Evolutionary conservation across 2,113 vertebrate species (phyloP).

Genomic region (Thunnus thynnus): DNA sequence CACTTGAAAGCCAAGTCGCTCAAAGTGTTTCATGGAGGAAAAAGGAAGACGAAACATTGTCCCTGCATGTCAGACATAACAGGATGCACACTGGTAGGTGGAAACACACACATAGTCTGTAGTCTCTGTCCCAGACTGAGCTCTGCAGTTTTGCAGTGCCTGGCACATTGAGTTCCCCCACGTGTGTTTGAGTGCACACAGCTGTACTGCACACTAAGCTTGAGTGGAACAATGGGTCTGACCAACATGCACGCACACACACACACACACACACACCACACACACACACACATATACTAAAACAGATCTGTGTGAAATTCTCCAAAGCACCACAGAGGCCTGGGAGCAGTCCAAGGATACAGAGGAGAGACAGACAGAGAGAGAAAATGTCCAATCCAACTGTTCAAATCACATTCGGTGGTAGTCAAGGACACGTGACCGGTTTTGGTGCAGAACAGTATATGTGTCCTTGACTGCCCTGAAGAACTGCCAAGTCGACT

Average conservation of each 20-base stretch:
- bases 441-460: background rate
- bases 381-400: conserved; percentile 20
- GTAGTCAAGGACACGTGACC: conserved; percentile 44
- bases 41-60: conserved; percentile 53
- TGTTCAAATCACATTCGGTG: conserved; percentile 32
- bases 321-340: conserved; percentile 53
- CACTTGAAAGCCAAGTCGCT: conserved; percentile 63
- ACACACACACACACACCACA: conserved; percentile 17
- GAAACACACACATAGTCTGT: conserved; percentile 30
- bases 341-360: conserved; percentile 48
- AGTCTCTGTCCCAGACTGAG: conserved; percentile 48
- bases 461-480: background rate
- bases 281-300: conserved; percentile 7
- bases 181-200: conserved; percentile 29
- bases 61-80: conserved; percentile 57
- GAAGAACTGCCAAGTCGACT: background rate
- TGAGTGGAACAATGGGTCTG: conserved; percentile 55
- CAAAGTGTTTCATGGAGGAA: conserved; percentile 53
- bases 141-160: conserved; percentile 52
- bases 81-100: conserved; percentile 44
- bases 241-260: conserved; percentile 18
- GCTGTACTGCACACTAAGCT: conserved; percentile 27
- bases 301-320: conserved; percentile 50
- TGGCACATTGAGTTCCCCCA: conserved; percentile 38
- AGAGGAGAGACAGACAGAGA: conserved; percentile 14